These are phyloP conservation scores for Hypomesus transpacificus DNA, from an alignment of 2,113 vertebrate genomes.

Conservation along the genomic window DNA sequence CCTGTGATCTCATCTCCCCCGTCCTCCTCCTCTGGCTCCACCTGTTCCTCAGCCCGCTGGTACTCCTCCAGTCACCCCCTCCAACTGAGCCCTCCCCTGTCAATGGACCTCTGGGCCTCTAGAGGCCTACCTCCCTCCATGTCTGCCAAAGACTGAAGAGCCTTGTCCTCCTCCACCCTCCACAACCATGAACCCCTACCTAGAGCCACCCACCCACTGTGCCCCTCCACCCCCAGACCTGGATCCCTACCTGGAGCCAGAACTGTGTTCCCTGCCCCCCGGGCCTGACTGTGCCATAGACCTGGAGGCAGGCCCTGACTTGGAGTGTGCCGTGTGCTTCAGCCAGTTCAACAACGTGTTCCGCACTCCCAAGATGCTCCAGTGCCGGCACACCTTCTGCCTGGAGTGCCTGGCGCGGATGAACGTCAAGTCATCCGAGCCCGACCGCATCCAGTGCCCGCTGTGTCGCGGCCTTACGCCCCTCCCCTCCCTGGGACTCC, in stretches of 20 bases:
- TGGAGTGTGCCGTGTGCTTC: constrained; percentile 80
- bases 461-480: constrained; percentile 69
- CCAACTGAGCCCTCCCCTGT: too few species aligned
- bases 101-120: too few species aligned
- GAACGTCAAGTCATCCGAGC: constrained; percentile 69
- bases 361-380: constrained; percentile 76
- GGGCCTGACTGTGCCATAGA: neutral
- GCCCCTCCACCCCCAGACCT: neutral
- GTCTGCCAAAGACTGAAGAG: too few species aligned
- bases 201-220: neutral
- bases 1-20: too few species aligned
- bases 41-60: too few species aligned
- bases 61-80: too few species aligned
- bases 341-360: constrained; percentile 78
- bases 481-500: constrained; percentile 69
- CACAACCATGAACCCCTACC: neutral
- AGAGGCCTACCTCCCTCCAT: too few species aligned
- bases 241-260: neutral
- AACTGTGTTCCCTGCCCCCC: neutral
- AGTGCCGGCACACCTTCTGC: constrained; percentile 78
- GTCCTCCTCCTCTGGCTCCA: too few species aligned
- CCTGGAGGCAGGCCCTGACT: constrained; percentile 43
- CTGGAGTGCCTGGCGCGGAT: constrained; percentile 78
- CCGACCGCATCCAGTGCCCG: constrained; percentile 72
- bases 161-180: too few species aligned